Conservation (phyloP, 64 coral and sea anemone genomes). For the Pocillopora verrucosa region DNA sequence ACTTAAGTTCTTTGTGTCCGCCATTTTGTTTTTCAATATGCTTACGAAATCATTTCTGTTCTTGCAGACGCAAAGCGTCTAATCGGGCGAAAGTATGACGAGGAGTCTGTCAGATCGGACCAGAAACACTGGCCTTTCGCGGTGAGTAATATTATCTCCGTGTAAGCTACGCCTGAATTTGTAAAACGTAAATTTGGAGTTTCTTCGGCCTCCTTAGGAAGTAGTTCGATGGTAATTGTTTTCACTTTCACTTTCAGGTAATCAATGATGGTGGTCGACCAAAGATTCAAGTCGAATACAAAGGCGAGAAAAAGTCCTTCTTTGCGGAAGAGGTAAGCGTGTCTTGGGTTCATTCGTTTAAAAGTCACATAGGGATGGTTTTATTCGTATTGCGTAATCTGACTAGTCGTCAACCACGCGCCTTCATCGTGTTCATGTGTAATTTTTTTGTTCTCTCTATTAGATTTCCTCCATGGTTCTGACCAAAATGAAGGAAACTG, state of each 20-base stretch:
- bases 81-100: slow-evolving; percentile 72
- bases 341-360: not conserved
- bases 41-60: slow-evolving; percentile 23
- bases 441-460: not conserved
- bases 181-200: not conserved
- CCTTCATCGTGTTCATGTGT: not conserved
- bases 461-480: slow-evolving; percentile 57
- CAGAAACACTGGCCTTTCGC: slow-evolving; percentile 88
- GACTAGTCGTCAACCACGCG: not conserved
- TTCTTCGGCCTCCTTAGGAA: not conserved
- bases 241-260: slow-evolving; percentile 31
- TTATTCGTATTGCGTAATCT: not conserved
- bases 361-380: not conserved
- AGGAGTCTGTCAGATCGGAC: slow-evolving; percentile 38
- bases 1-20: not conserved
- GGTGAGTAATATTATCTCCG: slow-evolving; percentile 6
- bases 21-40: slow-evolving; percentile 11
- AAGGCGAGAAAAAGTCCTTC: slow-evolving; percentile 68
- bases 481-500: slow-evolving; percentile 61
- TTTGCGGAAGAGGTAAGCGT: slow-evolving; percentile 76
- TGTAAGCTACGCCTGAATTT: not conserved
- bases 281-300: slow-evolving; percentile 67
- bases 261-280: slow-evolving; percentile 49
- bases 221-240: not conserved
- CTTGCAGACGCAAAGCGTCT: slow-evolving; percentile 81